These are phyloP conservation scores for Strix occidentalis DNA, from an alignment of 2,797 vertebrate genomes.

Conservation along the genomic window DNA sequence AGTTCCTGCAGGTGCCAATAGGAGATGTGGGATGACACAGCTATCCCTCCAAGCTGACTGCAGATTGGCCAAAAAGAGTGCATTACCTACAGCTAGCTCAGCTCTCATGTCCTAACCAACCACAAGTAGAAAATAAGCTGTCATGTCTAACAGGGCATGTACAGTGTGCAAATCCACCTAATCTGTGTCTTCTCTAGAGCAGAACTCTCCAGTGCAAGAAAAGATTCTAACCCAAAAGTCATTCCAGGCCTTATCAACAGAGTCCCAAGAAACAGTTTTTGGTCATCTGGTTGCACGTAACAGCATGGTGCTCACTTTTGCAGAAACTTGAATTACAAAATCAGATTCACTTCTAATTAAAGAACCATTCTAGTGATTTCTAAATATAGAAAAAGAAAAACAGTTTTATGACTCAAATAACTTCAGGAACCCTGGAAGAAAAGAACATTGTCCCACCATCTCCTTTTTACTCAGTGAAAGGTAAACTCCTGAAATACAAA, in stretches of 20 bases:
- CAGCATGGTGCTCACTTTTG: fast-evolving
- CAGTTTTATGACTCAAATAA: not conserved
- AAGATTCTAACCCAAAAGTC: not conserved
- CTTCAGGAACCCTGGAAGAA: not conserved
- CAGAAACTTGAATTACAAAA: not conserved
- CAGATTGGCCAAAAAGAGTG: not conserved
- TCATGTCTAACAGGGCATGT: not conserved
- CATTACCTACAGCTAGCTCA: not conserved
- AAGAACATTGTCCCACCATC: not conserved
- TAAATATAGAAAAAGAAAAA: not conserved
- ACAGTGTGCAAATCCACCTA: not conserved
- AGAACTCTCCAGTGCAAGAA: not conserved
- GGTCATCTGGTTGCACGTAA: not conserved
- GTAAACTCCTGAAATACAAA: not conserved
- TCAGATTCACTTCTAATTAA: not conserved
- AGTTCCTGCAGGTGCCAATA: not conserved
- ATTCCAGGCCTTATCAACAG: not conserved
- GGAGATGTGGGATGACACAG: not conserved
- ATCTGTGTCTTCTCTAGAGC: not conserved
- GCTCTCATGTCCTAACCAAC: not conserved
- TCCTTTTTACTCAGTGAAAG: not conserved
- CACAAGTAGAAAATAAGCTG: not conserved
- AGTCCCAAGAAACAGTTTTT: not conserved
- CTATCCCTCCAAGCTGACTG: not conserved
- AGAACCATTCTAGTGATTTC: not conserved